These are phyloP conservation scores for Ara ararauna DNA, from an alignment of 2,797 vertebrate species.

Conservation along the genomic window DNA sequence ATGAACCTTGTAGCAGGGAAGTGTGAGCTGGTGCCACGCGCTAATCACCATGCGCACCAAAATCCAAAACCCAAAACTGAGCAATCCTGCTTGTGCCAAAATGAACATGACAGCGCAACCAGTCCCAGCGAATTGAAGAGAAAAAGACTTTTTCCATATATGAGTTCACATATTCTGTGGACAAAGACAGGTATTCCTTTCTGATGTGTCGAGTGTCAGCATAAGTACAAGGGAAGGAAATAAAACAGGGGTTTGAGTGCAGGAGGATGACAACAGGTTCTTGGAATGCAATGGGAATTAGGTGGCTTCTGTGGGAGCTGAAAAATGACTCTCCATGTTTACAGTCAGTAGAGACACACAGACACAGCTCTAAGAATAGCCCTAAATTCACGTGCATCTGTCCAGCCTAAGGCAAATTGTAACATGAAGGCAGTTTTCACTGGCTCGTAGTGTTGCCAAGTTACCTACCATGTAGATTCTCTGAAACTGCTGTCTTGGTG, in stretches of 20 bases:
- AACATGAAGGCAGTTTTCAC: background rate
- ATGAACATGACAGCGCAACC: background rate
- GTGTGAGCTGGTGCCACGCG: background rate
- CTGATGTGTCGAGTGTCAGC: background rate
- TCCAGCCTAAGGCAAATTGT: background rate
- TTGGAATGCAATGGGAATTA: background rate
- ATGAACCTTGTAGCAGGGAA: too few species aligned
- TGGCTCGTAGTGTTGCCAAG: background rate
- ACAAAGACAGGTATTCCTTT: background rate
- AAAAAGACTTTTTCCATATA: background rate
- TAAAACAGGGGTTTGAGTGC: background rate
- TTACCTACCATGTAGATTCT: background rate
- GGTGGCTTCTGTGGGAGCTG: background rate
- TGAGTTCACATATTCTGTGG: background rate
- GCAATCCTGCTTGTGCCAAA: background rate
- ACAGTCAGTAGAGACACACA: background rate
- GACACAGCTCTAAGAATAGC: background rate
- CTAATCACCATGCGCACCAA: background rate
- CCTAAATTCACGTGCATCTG: background rate
- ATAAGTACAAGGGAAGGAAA: background rate
- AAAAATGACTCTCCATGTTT: background rate
- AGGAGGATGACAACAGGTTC: background rate
- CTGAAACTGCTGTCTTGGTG: conserved; percentile 10
- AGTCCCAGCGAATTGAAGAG: background rate
- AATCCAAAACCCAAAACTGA: background rate